Evolutionary conservation across 2,113 vertebrate species (phyloP).

Genomic region (Istiophorus platypterus): DNA sequence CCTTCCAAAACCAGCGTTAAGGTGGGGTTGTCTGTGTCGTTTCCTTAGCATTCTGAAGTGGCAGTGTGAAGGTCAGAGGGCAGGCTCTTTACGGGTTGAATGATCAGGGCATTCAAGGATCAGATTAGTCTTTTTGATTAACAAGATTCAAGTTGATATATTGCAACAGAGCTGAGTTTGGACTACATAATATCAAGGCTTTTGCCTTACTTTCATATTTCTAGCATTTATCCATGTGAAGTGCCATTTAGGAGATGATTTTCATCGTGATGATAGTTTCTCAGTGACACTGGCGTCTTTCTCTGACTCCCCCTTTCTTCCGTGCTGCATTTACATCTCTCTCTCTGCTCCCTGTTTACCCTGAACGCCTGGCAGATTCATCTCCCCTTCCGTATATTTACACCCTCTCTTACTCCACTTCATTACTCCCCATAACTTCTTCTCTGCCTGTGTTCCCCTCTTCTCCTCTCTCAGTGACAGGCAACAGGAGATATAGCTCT

Average conservation of each 20-base stretch:
- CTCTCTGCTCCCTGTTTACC: slow-evolving; percentile 42
- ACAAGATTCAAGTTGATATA: too few relatives aligned
- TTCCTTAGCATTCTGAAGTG: not conserved
- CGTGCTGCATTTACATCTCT: slow-evolving; percentile 45
- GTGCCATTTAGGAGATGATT: not conserved
- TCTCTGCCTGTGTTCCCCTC: slow-evolving; percentile 5
- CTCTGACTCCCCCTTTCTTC: slow-evolving; percentile 14
- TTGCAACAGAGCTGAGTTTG: too few relatives aligned
- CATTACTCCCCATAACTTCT: slow-evolving; percentile 62
- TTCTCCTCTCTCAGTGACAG: slow-evolving; percentile 24
- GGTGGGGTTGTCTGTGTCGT: not conserved
- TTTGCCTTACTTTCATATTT: not conserved
- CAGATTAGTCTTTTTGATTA: not conserved
- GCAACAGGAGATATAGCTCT: slow-evolving; percentile 44
- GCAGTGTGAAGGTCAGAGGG: not conserved
- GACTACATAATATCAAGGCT: too few relatives aligned
- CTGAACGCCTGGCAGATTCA: slow-evolving; percentile 55
- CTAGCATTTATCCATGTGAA: not conserved
- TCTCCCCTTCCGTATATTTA: slow-evolving; percentile 57
- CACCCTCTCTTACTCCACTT: slow-evolving; percentile 64
- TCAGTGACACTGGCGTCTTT: slow-evolving; percentile 17
- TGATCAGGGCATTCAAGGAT: not conserved
- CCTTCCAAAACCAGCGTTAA: not conserved
- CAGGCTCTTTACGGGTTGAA: not conserved
- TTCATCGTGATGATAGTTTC: slow-evolving; percentile 4